phyloP scores from a whole-genome alignment of 2,113 vertebrate genomes.

The Bambusicola thoracicus region DNA sequence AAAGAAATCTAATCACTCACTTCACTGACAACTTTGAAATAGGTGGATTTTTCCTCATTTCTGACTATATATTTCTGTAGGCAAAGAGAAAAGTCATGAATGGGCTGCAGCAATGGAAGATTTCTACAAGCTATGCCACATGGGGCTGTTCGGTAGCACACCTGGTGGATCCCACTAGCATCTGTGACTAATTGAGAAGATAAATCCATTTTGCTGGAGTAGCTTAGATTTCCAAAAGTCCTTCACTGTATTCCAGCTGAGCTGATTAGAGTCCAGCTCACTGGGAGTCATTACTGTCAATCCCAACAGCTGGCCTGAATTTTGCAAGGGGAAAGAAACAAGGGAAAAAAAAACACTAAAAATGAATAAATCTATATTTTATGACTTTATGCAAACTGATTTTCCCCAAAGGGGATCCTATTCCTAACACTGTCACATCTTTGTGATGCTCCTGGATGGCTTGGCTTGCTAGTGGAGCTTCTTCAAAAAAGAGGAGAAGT shows the following conservation, averaged over 20 bases:
- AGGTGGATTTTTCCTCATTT: background rate
- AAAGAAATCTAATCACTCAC: slow-evolving; percentile 2
- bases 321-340: slow-evolving; percentile 43
- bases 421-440: background rate
- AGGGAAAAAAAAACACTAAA: slow-evolving; percentile 57
- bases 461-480: background rate
- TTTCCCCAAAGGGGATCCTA: background rate
- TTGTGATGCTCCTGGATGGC: background rate
- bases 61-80: background rate
- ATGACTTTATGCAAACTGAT: slow-evolving; percentile 42
- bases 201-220: slow-evolving; percentile 67
- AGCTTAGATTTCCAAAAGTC: slow-evolving; percentile 56
- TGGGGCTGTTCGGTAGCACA: background rate
- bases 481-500: slow-evolving; percentile 20
- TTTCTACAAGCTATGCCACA: background rate
- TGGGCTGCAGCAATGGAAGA: background rate
- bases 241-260: slow-evolving; percentile 65
- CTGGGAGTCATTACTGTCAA: slow-evolving; percentile 71
- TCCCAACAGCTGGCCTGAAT: slow-evolving; percentile 66
- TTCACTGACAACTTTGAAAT: background rate
- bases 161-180: slow-evolving; percentile 59
- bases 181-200: slow-evolving; percentile 64
- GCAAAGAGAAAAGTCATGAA: background rate
- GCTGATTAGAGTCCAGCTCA: slow-evolving; percentile 69
- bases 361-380: slow-evolving; percentile 58